A percentile compares a stretch with the other conserved stretches of the same genome.
phyloP scores from a whole-genome alignment of 1,140 invertebrate genomes.

The Drosophila equinoxialis region DNA sequence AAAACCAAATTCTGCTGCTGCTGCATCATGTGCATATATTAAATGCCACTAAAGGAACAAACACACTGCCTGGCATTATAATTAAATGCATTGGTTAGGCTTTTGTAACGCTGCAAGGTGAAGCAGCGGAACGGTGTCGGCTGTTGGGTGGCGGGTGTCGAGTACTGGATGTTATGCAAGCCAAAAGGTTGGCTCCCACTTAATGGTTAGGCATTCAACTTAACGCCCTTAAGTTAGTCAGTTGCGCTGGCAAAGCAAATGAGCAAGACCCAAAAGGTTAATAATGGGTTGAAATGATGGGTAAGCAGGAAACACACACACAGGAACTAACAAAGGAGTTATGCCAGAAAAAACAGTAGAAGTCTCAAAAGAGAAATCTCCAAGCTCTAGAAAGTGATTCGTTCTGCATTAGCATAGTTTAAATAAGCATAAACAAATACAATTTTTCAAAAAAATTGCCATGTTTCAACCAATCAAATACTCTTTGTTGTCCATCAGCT shows the following conservation, averaged over 20 bases:
- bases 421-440: too few relatives aligned
- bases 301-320: not conserved
- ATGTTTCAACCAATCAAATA: too few relatives aligned
- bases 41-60: constrained; percentile 63
- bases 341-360: too few relatives aligned
- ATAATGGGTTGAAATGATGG: not conserved
- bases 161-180: not conserved
- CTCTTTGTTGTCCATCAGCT: too few relatives aligned
- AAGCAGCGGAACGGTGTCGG: not conserved
- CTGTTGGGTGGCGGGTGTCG: not conserved
- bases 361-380: too few relatives aligned
- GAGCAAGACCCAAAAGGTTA: constrained; percentile 28
- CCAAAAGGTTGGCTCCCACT: constrained; percentile 14
- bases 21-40: constrained; percentile 74
- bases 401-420: too few relatives aligned
- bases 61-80: constrained; percentile 58
- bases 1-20: constrained; percentile 47
- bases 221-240: constrained; percentile 21
- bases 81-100: constrained; percentile 69
- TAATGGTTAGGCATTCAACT: constrained; percentile 14
- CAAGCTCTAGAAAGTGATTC: too few relatives aligned
- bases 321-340: not conserved
- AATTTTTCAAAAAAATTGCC: too few relatives aligned
- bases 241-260: constrained; percentile 29
- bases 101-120: not conserved